phyloP scores from a whole-genome alignment of 2,888 invertebrate genomes.

The Julus scandinavius region DNA sequence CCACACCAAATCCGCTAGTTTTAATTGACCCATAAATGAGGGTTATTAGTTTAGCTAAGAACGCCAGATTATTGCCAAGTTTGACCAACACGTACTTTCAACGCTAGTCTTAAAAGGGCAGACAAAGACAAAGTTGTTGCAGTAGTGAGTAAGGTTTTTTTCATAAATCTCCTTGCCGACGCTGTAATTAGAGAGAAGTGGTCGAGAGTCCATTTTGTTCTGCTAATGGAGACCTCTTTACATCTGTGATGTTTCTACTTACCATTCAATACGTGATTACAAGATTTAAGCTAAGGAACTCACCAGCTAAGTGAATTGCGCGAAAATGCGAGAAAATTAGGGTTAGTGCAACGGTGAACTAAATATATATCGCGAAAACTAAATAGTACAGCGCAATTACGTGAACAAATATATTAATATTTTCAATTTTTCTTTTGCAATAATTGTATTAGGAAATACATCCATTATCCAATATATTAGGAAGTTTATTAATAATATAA shows the following conservation, averaged over 20 bases:
- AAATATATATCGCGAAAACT: too few species aligned
- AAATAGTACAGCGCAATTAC: too few species aligned
- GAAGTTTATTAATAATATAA: too few species aligned
- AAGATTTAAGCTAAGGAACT: conserved; percentile 4
- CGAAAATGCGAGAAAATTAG: neutral
- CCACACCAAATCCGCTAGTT: conserved; percentile 22
- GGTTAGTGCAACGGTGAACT: neutral
- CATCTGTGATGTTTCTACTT: neutral
- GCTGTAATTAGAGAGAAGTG: conserved; percentile 20
- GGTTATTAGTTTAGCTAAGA: conserved; percentile 36
- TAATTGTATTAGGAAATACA: too few species aligned
- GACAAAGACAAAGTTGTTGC: conserved; percentile 9
- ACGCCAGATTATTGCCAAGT: conserved; percentile 39
- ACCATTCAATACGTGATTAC: conserved; percentile 37
- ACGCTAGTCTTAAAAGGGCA: neutral
- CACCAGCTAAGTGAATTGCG: neutral
- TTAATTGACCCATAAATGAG: conserved; percentile 42
- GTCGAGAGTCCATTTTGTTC: neutral
- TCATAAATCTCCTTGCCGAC: neutral
- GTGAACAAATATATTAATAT: too few species aligned
- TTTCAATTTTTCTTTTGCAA: too few species aligned
- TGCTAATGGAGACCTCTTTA: conserved; percentile 9
- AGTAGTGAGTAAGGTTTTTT: neutral
- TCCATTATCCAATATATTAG: too few species aligned
- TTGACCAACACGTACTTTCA: conserved; percentile 34